phyloP scores from a whole-genome alignment of 2,113 vertebrate species.

The Centropus unirufus region DNA sequence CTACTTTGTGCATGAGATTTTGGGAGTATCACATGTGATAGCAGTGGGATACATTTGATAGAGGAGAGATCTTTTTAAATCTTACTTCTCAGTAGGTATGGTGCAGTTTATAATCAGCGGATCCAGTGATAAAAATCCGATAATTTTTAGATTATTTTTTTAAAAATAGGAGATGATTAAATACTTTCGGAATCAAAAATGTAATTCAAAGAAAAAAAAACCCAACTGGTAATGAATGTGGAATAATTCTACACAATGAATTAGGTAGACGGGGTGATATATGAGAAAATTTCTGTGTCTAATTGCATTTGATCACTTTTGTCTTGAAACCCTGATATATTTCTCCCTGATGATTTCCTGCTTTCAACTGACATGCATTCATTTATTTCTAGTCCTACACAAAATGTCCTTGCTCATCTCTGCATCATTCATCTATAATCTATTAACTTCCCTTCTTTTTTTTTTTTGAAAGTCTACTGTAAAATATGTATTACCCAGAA shows the following conservation, averaged over 20 bases:
- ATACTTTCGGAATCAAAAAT: not conserved
- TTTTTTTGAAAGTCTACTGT: not conserved
- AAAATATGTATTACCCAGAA: not conserved
- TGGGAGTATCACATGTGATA: not conserved
- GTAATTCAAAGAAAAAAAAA: not conserved
- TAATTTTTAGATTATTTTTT: not conserved
- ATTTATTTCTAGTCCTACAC: not conserved
- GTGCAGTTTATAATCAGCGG: not conserved
- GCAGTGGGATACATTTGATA: not conserved
- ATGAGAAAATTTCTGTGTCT: not conserved
- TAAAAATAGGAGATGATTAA: not conserved
- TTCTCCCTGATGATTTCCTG: not conserved
- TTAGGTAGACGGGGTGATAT: not conserved
- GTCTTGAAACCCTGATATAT: not conserved
- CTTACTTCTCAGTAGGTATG: not conserved
- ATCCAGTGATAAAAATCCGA: not conserved
- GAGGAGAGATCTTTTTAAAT: not conserved
- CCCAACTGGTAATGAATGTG: not conserved
- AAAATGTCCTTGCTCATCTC: not conserved
- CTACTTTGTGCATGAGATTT: not conserved
- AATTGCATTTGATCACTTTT: not conserved
- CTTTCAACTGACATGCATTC: not conserved
- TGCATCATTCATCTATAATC: not conserved
- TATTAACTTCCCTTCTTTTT: not conserved
- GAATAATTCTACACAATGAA: not conserved